A percentile compares a stretch with the other conserved stretches of the same genome.
Conservation (phyloP, 2,113 vertebrate species). For the Polypterus bichir region DNA sequence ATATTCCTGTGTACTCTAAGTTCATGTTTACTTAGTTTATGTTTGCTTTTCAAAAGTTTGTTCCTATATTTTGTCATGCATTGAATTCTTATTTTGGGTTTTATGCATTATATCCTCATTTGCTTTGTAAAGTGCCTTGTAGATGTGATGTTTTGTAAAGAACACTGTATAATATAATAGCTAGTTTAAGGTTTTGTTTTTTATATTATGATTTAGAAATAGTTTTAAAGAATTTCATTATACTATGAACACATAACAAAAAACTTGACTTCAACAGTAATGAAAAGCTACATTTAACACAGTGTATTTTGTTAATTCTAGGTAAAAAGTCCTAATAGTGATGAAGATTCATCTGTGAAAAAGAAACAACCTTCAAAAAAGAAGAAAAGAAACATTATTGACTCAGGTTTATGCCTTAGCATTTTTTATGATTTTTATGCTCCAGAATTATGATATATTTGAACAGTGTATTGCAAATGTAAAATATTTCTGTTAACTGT, state of each 20-base stretch:
- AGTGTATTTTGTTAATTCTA: slow-evolving; percentile 31
- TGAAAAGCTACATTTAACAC: background rate
- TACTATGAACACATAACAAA: background rate
- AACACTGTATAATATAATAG: background rate
- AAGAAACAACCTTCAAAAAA: slow-evolving; percentile 47
- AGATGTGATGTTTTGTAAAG: background rate
- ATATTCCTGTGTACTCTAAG: too few species aligned
- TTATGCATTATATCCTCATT: too few species aligned
- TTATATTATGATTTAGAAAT: background rate
- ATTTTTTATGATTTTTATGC: background rate
- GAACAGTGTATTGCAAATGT: background rate
- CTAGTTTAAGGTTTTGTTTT: background rate
- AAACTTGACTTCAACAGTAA: background rate
- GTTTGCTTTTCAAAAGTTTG: too few species aligned
- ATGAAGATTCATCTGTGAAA: slow-evolving; percentile 33
- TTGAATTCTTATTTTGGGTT: too few species aligned
- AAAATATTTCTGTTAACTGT: too few species aligned
- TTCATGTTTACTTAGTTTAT: too few species aligned
- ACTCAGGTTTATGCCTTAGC: slow-evolving; percentile 51
- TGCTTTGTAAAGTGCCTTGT: background rate
- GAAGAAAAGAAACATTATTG: slow-evolving; percentile 72
- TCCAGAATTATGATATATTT: background rate
- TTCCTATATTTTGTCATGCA: too few species aligned
- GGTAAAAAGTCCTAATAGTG: slow-evolving; percentile 51
- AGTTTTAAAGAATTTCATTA: background rate